Evolutionary conservation across 2,797 vertebrate genomes (phyloP), one percentile per base, ranked within the genome.

Genomic region (Sebastes iracundus): DNA sequence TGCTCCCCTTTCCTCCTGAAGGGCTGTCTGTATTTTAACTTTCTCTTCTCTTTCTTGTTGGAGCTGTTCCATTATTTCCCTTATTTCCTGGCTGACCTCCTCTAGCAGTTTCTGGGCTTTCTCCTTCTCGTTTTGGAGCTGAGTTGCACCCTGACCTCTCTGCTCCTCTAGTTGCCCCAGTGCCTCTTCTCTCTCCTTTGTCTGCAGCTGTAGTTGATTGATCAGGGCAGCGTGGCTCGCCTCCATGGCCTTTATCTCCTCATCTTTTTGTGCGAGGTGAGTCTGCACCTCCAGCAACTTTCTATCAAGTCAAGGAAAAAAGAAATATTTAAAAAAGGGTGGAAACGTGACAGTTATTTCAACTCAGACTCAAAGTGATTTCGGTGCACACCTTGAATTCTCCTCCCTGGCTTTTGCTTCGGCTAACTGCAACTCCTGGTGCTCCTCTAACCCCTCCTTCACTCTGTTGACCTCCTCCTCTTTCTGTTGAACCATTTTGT

Each of bases 211-310:
- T 62, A 98, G 90, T 73, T 90, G 60, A 67, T 67, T 80, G 69
- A 96, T 85, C 91, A 94, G 89, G 73, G 83, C 84, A 32, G 86
- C 55, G 30, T 78, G 95, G 38, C 86, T 93, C 23, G 88, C 92
- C 72, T 86, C 95, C 6, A 82, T 71, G 69, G 81, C 92, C 85
- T 93, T 95, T 6, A 91, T 88, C 93, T 97, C 95, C 76, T 88
- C 91, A 78, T 97, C 96, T 88, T 94, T 96, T 63, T 96, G 89
- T 61, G 93, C 87, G 25, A 97, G 93, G 67, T 87, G 89, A 71
- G 93, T 95, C 91, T 97, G 95, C 12, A 91, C 88, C 86, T 97
- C 97, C 80, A 94, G 91, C 86, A 98, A 87, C 86, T 95, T 93
- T 86, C 98, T 99, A 83, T 63, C 33, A 69, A 93, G 87, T 61